These are phyloP conservation scores for Myathropa florea DNA, from an alignment of 2,888 invertebrate species.

Conservation along the genomic window DNA sequence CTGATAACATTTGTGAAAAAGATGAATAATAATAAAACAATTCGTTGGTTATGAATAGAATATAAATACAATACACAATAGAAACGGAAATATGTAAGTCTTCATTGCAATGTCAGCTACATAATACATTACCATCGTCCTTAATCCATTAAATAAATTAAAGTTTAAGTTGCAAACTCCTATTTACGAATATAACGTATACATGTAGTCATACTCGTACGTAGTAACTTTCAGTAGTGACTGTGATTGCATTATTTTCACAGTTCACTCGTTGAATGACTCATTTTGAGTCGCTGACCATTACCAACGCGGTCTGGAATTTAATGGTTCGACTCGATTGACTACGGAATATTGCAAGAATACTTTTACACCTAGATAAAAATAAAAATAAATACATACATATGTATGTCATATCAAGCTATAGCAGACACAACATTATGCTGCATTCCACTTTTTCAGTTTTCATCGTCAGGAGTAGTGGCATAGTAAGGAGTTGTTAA, in stretches of 20 bases:
- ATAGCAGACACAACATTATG: slow-evolving; percentile 44
- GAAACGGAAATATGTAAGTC: too few species aligned
- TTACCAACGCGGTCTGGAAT: slow-evolving; percentile 53
- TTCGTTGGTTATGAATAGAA: too few species aligned
- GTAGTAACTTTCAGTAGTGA: slow-evolving; percentile 21
- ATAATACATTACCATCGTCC: too few species aligned
- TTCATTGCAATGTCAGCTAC: too few species aligned
- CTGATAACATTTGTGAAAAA: neutral
- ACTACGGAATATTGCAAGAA: slow-evolving; percentile 65
- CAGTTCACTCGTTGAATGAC: slow-evolving; percentile 28
- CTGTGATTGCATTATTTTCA: slow-evolving; percentile 20
- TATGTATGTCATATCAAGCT: slow-evolving; percentile 46
- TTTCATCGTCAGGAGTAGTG: slow-evolving; percentile 29
- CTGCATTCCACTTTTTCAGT: slow-evolving; percentile 38
- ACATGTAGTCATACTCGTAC: neutral
- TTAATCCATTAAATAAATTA: too few species aligned
- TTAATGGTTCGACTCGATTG: slow-evolving; percentile 53
- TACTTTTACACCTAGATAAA: slow-evolving; percentile 44
- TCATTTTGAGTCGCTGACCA: slow-evolving; percentile 51
- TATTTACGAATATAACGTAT: too few species aligned
- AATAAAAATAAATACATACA: slow-evolving; percentile 28
- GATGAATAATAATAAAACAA: neutral
- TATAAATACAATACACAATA: too few species aligned
- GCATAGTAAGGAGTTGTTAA: neutral
- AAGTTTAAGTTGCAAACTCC: too few species aligned